Evolutionary conservation across 2,113 vertebrate species (phyloP).

Genomic region (Burhinus bistriatus): DNA sequence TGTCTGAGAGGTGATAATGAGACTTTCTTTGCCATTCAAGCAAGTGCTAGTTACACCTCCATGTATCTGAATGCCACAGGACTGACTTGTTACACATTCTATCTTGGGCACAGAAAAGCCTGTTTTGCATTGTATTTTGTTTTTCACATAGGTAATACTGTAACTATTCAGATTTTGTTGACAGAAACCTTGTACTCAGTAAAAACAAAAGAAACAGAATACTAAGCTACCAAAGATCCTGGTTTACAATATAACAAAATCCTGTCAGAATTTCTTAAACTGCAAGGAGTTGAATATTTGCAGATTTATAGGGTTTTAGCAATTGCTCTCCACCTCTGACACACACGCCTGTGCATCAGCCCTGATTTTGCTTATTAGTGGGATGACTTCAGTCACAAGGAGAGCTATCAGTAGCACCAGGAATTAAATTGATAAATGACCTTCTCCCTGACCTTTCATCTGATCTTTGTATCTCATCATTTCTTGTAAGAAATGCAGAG

Average conservation of each 20-base stretch:
- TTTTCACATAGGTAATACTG: background rate
- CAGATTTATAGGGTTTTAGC: background rate
- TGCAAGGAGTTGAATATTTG: background rate
- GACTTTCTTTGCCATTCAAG: background rate
- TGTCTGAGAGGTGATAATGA: slow-evolving; percentile 51
- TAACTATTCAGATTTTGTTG: background rate
- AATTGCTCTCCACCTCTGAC: background rate
- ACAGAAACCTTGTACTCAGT: background rate
- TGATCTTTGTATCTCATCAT: background rate
- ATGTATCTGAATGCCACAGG: background rate
- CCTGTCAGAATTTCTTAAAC: background rate
- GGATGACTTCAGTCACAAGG: background rate
- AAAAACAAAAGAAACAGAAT: background rate
- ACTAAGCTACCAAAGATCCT: background rate
- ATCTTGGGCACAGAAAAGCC: background rate
- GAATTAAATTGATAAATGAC: background rate
- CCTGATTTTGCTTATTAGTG: background rate
- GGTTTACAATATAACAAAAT: background rate
- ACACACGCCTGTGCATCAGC: background rate
- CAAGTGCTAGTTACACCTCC: background rate
- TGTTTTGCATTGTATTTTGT: background rate
- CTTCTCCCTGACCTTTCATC: slow-evolving; percentile 22
- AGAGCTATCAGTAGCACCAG: background rate
- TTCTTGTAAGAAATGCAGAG: background rate
- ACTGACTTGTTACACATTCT: background rate